Evolutionary conservation across 2,113 vertebrate genomes (phyloP), one percentile per base, ranked within the genome.

Genomic region (Tachycineta bicolor): DNA sequence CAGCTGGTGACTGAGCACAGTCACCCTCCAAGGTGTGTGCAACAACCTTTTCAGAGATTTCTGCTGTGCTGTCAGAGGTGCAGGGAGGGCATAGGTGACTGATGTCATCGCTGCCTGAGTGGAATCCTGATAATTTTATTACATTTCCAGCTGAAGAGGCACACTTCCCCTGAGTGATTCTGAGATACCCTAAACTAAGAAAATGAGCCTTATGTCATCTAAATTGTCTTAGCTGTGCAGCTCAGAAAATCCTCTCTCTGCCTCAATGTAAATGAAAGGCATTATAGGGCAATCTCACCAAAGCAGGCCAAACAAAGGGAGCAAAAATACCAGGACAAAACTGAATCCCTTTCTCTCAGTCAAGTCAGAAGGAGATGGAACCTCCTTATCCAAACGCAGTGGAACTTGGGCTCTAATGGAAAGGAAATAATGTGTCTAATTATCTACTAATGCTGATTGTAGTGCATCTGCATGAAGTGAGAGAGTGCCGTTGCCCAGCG

Each of bases 381-480:
- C 56, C 44, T 92, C 44, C 64, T 88, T 81, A 81, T 70, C 71
- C 9, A 14, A 78, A 41, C 86, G 60, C 83, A 86, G 47, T 84
- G 90, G 79, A 92, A 68, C 76, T 68, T 93, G 69, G 50, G 44
- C 88, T 89, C 56, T 95, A 96, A 95, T 92, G 83, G 90, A 90
- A 96, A 87, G 88, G 93, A 96, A 94, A 96, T 97, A 96, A 95
- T 94, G 68, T 81, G 76, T 78, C 88, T 96, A 96, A 97, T 96
- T 96, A 94, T 78, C 83, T 92, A 53, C 68, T 95, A 81, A 86
- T 89, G 90, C 90, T 97, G 96, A 96, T 94, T 96, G 90, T 84
- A 93, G 94, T 92, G 90, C 83, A 78, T 93, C 92, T 92, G 85
- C 92, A 71, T 92, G 88, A 90, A 90, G 90, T 22, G 71, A 80